Percentiles rank a stretch among this genome's conserved stretches.
Conservation (phyloP, 1,140 invertebrate genomes). For the Oryctes rhinoceros region DNA sequence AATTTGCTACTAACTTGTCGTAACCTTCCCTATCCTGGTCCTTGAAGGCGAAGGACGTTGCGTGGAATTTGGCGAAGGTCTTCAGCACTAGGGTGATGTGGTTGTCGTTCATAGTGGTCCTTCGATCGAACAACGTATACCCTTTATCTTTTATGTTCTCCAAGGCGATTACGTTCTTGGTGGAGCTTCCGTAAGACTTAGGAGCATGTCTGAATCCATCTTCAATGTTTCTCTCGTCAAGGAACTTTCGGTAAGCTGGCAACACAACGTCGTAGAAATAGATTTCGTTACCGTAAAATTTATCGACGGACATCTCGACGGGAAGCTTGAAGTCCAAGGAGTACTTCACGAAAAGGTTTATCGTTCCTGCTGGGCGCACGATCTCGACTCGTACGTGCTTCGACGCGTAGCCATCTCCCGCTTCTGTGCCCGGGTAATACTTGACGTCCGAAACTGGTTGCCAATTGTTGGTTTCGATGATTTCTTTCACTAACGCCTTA, state of each 20-base stretch:
- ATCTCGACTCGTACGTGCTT: neutral
- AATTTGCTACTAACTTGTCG: slow-evolving; percentile 8
- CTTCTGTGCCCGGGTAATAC: neutral
- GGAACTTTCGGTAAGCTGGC: neutral
- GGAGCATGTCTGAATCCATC: slow-evolving; percentile 50
- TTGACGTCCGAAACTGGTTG: neutral
- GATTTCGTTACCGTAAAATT: slow-evolving; percentile 10
- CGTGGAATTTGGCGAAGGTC: slow-evolving; percentile 23
- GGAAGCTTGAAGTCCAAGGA: neutral
- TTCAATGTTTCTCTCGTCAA: neutral
- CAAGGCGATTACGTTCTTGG: slow-evolving; percentile 60
- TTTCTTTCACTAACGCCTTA: neutral
- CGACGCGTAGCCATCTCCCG: neutral
- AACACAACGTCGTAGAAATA: slow-evolving; percentile 25
- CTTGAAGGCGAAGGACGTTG: slow-evolving; percentile 16
- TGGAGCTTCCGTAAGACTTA: slow-evolving; percentile 58
- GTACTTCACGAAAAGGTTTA: neutral
- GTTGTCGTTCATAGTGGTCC: neutral
- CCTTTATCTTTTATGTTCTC: slow-evolving; percentile 20
- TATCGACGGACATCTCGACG: neutral
- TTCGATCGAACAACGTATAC: neutral
- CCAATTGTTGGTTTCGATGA: neutral
- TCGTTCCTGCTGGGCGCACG: no score
- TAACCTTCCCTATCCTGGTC: neutral
- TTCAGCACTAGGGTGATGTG: slow-evolving; percentile 3